Evolutionary conservation across 1,140 invertebrate species (phyloP), one percentile per base, ranked within the genome.

Genomic region (Leptinotarsa defecta): DNA sequence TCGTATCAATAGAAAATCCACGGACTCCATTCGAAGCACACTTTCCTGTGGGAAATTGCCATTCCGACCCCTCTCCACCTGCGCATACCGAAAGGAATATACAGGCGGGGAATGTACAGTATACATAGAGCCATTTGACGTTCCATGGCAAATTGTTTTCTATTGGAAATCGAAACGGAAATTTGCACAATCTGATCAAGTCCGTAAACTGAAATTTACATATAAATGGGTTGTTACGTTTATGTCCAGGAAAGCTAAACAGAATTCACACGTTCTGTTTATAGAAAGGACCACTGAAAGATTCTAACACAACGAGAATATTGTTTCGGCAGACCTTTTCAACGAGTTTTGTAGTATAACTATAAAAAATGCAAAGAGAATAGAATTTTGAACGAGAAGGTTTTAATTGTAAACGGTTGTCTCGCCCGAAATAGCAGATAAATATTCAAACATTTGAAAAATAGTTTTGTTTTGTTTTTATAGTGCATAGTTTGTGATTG

Each of bases 151-250:
- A 57, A 57, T 57, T 57, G 52, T 57, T 57, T 57, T 57, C 52
- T 57, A 57, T 57, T 57, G 52, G 52, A 57, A 57, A 57, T 57
- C 52, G 52, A 57, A 57, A 57, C 52, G 52, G 52, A 57, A 57
- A 57, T 57, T 57, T 57, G 52, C 52, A 57, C 52, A 57, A 57
- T 57, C 52, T 17, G 15, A 57, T 57, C 52, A 57, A 57, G 52
- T 57, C 52, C 52, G 52, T 57, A 57, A 57, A 57, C 15, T 19
- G 52, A 57, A 57, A 57, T 57, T 57, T 57, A 57, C 52, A 57
- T 57, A 57, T 57, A 57, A 57, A 57, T 57, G 52, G 52, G 52
- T 57, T 57, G 52, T 57, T 57, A 19, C 52, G 52, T 57, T 57
- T 8, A 57, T 19, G 52, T 57, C 52, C 52, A 57, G n/a, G 52